Evolutionary conservation across 1,140 invertebrate species (phyloP), one percentile per base, ranked within the genome.

Genomic region (Lordiphosa stackelbergi): DNA sequence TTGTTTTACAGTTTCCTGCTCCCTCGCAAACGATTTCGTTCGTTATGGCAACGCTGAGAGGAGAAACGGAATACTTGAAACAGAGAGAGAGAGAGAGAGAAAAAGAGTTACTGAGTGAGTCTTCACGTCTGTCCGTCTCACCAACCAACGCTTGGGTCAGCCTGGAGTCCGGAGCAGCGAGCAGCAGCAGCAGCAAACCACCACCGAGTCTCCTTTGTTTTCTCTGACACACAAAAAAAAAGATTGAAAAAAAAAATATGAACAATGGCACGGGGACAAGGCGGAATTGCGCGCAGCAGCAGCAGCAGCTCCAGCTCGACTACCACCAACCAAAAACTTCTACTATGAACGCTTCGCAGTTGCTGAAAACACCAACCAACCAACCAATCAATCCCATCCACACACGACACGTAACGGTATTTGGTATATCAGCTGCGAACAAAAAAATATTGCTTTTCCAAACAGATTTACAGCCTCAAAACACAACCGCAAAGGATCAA

Each of bases 1-100:
- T 85, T 85, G 81, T 85, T 75, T 85, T 85, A 42, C 81, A 85
- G 81, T 85, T 85, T 81, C 75, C 75, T 85, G 81, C 81, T 85
- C 75, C 81, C 81, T 85, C 75, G 69, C 62, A 36, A 31, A 83
- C 78, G 77, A 83, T 83, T 73, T 45, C 24, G 19, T 19, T 19
- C 11, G 28, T 45, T 43, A 69, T 79, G 77, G 75, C 77, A 83
- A 81, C 75, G 75, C 60, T 83, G 28, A 8, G 75, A 81, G 72
- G 75, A 79, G 75, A 77, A 81, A 81, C 65, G 77, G 72, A 81
- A 81, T 59, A 75, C 68, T 73, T 42, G 41, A 68, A 65, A 56
- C 56, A 28, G 35, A 49, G 38, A 42, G 16, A 59, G 36, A 22
- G 47, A 52, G 41, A 38, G 45, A 40, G 45, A 53, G 36, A 51